Percentiles rank a stretch among this genome's conserved stretches.
phyloP scores from a whole-genome alignment of 2,797 vertebrate genomes.

The Cirrhinus molitorella region DNA sequence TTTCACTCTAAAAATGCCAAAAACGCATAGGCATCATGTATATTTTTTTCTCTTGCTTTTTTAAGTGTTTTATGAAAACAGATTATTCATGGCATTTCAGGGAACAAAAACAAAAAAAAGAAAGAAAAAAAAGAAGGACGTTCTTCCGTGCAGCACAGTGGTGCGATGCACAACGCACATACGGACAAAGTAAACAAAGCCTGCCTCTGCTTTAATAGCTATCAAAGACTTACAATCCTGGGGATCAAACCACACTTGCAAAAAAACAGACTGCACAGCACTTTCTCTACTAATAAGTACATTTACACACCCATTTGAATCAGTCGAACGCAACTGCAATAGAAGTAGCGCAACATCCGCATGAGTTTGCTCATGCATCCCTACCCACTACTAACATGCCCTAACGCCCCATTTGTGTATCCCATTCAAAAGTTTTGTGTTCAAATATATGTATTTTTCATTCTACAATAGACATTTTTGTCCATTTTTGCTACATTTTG shows the following conservation, averaged over 20 bases:
- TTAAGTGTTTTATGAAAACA: neutral
- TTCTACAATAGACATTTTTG: slow-evolving; percentile 5
- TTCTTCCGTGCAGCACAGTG: slow-evolving; percentile 25
- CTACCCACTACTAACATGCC: slow-evolving; percentile 63
- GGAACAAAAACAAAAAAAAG: neutral
- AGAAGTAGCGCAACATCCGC: slow-evolving; percentile 79
- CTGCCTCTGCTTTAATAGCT: slow-evolving; percentile 28
- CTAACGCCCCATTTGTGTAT: slow-evolving; percentile 54
- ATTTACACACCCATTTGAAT: slow-evolving; percentile 81
- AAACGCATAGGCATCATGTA: slow-evolving; percentile 63
- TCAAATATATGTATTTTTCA: slow-evolving; percentile 55
- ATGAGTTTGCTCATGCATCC: slow-evolving; percentile 65
- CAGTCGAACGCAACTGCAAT: slow-evolving; percentile 72
- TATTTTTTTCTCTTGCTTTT: slow-evolving; percentile 46
- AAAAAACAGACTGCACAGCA: slow-evolving; percentile 86
- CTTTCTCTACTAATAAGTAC: slow-evolving; percentile 76
- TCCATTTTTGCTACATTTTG: slow-evolving; percentile 58
- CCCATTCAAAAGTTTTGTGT: slow-evolving; percentile 53
- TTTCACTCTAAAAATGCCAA: slow-evolving; percentile 64
- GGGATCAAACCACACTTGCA: slow-evolving; percentile 81
- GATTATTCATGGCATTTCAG: slow-evolving; percentile 30
- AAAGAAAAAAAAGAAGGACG: neutral
- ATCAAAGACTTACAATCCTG: slow-evolving; percentile 44
- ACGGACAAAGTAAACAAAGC: slow-evolving; percentile 41
- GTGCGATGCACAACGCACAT: slow-evolving; percentile 27